Conservation (phyloP, 2,113 vertebrate genomes). For the Pampusana beccarii region DNA sequence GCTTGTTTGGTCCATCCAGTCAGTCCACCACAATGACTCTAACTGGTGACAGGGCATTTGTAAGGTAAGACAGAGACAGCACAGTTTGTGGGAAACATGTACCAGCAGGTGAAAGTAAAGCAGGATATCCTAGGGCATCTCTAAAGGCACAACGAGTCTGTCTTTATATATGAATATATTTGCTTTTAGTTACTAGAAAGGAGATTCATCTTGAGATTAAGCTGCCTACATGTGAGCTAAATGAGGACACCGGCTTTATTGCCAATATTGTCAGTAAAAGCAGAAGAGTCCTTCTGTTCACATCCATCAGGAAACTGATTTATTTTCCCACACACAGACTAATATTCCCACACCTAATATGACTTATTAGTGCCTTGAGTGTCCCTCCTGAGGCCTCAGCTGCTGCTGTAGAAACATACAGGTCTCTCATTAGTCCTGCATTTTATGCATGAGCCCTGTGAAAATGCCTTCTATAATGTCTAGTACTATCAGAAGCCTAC, state of each 20-base stretch:
- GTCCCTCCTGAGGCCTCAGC: background rate
- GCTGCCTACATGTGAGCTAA: accelerated
- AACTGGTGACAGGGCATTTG: background rate
- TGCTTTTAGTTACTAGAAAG: background rate
- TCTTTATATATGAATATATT: background rate
- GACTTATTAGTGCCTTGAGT: background rate
- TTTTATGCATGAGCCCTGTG: background rate
- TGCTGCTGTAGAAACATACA: background rate
- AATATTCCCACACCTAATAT: background rate
- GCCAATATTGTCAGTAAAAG: background rate
- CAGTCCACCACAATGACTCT: background rate
- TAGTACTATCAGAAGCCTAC: background rate
- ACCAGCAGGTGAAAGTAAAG: background rate
- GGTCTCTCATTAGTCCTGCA: background rate
- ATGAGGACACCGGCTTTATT: background rate
- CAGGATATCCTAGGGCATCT: background rate
- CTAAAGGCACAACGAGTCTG: background rate
- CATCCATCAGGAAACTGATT: background rate
- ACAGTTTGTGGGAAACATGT: background rate
- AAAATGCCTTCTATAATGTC: background rate
- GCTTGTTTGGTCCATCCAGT: background rate
- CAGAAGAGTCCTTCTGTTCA: background rate
- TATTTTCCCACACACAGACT: background rate
- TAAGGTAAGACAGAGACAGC: background rate
- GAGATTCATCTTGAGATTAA: background rate